A percentile compares a stretch with the other conserved stretches of the same genome.
These are phyloP conservation scores for Vanessa tameamea DNA, from an alignment of 1,140 invertebrate genomes.

Conservation along the genomic window DNA sequence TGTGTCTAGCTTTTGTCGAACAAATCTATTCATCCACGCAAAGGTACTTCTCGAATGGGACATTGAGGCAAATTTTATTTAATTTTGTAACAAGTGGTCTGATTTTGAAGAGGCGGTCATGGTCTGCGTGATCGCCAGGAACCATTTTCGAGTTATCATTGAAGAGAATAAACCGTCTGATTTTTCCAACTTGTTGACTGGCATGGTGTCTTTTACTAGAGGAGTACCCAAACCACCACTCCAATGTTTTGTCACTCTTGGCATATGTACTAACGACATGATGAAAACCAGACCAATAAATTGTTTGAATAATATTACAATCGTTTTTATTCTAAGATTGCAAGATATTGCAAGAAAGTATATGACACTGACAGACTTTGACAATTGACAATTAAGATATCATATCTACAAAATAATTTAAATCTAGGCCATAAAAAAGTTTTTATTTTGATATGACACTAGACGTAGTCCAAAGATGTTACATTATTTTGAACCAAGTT, in stretches of 20 bases:
- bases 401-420: too few relatives aligned
- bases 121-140: slow-evolving; percentile 50
- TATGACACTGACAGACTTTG: too few relatives aligned
- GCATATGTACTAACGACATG: slow-evolving; percentile 41
- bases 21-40: slow-evolving; percentile 52
- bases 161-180: slow-evolving; percentile 43
- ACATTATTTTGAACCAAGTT: too few relatives aligned
- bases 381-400: too few relatives aligned
- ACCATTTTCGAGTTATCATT: slow-evolving; percentile 65
- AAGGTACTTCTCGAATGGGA: slow-evolving; percentile 41
- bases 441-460: too few relatives aligned
- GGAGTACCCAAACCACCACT: slow-evolving; percentile 33
- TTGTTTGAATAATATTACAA: too few relatives aligned
- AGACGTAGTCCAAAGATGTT: too few relatives aligned
- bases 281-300: slow-evolving; percentile 38
- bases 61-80: slow-evolving; percentile 26
- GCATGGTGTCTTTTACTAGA: slow-evolving; percentile 37
- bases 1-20: slow-evolving; percentile 48
- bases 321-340: too few relatives aligned
- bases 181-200: slow-evolving; percentile 42
- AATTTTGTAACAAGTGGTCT: slow-evolving; percentile 37
- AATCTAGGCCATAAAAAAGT: too few relatives aligned
- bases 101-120: slow-evolving; percentile 48
- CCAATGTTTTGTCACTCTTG: slow-evolving; percentile 41
- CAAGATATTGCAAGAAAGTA: too few relatives aligned